phyloP scores from a whole-genome alignment of 2,113 vertebrate species.

The Plotosus lineatus region DNA sequence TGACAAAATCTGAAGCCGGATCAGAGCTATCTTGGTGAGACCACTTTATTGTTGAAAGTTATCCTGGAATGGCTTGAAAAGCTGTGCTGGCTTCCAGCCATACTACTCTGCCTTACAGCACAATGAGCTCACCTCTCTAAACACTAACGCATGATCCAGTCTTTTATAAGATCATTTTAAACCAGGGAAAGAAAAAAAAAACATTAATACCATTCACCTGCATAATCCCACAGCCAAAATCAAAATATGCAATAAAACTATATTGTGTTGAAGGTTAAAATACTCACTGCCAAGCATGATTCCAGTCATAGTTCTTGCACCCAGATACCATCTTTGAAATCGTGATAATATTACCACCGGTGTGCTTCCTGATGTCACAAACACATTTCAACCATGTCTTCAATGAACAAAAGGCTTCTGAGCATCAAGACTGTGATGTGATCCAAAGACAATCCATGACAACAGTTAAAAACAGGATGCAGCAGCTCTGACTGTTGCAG shows the following conservation, averaged over 20 bases:
- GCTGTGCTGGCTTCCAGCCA: too few species aligned
- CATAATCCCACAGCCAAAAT: neutral
- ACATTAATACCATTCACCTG: neutral
- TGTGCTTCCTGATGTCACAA: constrained; percentile 16
- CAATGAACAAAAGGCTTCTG: neutral
- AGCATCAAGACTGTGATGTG: constrained; percentile 32
- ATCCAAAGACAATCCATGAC: constrained; percentile 39
- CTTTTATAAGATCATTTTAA: neutral
- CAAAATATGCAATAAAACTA: neutral
- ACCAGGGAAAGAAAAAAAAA: neutral
- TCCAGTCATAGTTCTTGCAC: too few species aligned
- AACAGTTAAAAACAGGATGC: constrained; percentile 53
- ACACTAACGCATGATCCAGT: too few species aligned
- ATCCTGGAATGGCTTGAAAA: too few species aligned
- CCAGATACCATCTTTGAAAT: neutral
- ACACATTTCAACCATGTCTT: neutral
- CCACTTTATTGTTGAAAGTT: too few species aligned
- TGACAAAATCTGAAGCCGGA: too few species aligned
- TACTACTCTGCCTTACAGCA: too few species aligned
- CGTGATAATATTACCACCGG: neutral
- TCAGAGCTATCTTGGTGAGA: too few species aligned
- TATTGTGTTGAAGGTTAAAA: neutral
- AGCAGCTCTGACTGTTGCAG: constrained; percentile 38
- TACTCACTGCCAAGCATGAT: neutral
- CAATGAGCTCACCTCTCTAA: too few species aligned